phyloP scores from a whole-genome alignment of 1,140 invertebrate genomes.

The Bombus terrestris region DNA sequence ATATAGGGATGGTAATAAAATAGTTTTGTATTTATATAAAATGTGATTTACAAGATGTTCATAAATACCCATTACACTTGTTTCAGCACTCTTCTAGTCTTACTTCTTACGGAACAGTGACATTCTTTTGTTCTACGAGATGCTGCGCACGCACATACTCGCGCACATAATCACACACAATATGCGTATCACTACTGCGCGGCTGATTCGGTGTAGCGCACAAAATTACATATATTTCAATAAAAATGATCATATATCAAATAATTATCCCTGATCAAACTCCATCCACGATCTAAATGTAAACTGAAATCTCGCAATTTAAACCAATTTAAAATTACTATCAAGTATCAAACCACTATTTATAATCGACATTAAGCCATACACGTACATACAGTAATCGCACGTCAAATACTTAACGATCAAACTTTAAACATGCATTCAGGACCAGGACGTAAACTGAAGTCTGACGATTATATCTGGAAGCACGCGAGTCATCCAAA shows the following conservation, averaged over 20 bases:
- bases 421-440: not conserved
- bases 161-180: no score
- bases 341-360: not conserved
- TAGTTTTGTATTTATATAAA: no score
- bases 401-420: not conserved
- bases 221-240: no score
- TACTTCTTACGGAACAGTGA: no score
- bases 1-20: no score
- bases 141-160: no score
- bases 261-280: not conserved
- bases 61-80: no score
- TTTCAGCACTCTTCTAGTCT: no score
- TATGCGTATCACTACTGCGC: no score
- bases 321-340: not conserved
- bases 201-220: no score
- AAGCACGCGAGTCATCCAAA: not conserved
- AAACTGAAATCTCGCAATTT: not conserved
- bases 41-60: no score
- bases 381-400: not conserved
- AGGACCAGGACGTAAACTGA: not conserved
- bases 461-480: not conserved
- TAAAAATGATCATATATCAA: not conserved
- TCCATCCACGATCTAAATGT: not conserved
- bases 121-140: no score
- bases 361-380: not conserved